Conservation (phyloP, 2,113 vertebrate species). For the Podarcis cretensis region DNA sequence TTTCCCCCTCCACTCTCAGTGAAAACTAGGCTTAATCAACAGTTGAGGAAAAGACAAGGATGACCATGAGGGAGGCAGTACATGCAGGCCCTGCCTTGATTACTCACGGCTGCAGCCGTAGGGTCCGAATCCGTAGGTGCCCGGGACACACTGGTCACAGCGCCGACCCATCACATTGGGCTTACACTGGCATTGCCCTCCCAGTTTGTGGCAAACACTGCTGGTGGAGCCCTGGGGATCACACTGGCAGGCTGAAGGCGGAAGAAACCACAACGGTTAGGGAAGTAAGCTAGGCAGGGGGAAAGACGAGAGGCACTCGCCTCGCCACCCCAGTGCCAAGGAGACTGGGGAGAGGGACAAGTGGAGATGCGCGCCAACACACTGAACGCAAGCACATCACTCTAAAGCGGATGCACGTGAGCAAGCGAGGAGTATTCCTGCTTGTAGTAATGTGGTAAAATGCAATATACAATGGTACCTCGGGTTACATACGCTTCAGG, state of each 20-base stretch:
- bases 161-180: constrained; percentile 80
- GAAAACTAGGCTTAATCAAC: not conserved
- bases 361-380: not conserved
- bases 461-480: no score
- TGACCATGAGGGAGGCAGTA: not conserved
- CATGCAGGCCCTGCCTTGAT: no score
- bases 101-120: constrained; percentile 85
- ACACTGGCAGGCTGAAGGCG: constrained; percentile 82
- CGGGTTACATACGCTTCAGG: no score
- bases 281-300: not conserved
- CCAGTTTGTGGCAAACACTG: constrained; percentile 81
- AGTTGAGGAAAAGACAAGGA: not conserved
- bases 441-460: not conserved
- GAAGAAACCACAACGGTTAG: not conserved
- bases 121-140: constrained; percentile 83
- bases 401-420: no score
- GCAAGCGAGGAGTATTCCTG: no score
- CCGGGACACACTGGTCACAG: constrained; percentile 82
- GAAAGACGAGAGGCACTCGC: not conserved
- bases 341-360: not conserved
- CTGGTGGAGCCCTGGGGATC: constrained; percentile 86
- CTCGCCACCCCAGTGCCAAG: not conserved
- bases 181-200: constrained; percentile 86
- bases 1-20: no score
- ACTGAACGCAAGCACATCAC: no score